Base-by-base conservation (phyloP, 2,888 invertebrate genomes). In the Orthosia gothica region DNA sequence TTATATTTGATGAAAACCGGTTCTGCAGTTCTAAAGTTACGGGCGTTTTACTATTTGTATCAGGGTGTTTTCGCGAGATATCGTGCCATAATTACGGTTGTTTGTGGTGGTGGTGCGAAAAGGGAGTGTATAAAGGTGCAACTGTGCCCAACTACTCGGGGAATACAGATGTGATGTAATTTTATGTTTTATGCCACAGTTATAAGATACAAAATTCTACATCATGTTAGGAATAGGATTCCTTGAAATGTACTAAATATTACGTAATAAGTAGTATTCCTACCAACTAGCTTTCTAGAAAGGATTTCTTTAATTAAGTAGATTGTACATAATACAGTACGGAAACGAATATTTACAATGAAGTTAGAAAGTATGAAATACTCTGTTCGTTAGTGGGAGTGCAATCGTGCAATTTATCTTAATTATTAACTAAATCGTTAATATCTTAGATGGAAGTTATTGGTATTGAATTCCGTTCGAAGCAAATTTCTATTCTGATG, bases 291-390 rank as follows among this genome's bases (percentile, higher is more conserved):
- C 40, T 40, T 40, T 40, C 32, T 7, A 40, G 40, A 40, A 40
- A 40, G 58, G n/a, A 78, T 58, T 65, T 68, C 16, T 16, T 62
- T 68, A 79, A 74, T 74, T 69, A 66, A 58, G 5, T 76, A 63
- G 57, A 59, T 57, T 65, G 45, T 50, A 61, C 15, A 61, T 70
- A 47, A 52, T 40, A 52, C 26, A 57, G 40, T 23, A 58, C 63
- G 69, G 73, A 86, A 76, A 78, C 40, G 62, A 74, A 80, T 74
- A 70, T 70, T 68, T 79, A 80, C 73, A 75, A 84, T 75, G 62
- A 65, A 70, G 55, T 68, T 82, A 82, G 86, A 85, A 86, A 86
- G 85, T 86, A 67, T 61, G 57, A 68, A 40, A 63, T 66, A 75
- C 74, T 72, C 62, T 66, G 72, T 63, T 58, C 72, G 70, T 64